Percentiles rank a stretch among this genome's conserved stretches.
phyloP scores from a whole-genome alignment of 2,888 invertebrate genomes.

The Steinernema carpocapsae region DNA sequence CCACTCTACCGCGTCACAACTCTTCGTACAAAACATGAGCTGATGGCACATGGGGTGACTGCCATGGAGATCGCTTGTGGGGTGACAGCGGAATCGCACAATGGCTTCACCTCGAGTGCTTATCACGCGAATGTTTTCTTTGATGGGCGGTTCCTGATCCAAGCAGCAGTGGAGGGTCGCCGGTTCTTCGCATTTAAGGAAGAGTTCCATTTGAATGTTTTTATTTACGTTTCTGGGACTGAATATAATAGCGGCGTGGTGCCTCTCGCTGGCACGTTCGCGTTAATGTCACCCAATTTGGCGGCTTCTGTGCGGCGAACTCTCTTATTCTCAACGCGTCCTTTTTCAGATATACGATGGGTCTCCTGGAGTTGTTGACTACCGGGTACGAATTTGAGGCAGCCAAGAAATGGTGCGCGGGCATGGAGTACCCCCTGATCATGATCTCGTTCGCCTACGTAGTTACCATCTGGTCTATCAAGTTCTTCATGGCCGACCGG shows the following conservation, averaged over 20 bases:
- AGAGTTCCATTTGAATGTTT: not conserved
- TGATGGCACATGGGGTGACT: slow-evolving; percentile 26
- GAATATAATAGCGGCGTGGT: not conserved
- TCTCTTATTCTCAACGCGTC: not conserved
- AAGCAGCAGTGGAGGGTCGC: not conserved
- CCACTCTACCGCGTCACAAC: not conserved
- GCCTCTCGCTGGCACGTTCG: not conserved
- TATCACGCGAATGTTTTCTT: slow-evolving; percentile 12
- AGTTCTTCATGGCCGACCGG: slow-evolving; percentile 69
- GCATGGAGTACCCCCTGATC: slow-evolving; percentile 54
- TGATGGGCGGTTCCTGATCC: slow-evolving; percentile 12
- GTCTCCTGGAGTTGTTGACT: not conserved
- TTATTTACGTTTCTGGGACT: not conserved
- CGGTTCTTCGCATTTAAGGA: slow-evolving; percentile 10
- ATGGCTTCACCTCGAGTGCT: slow-evolving; percentile 6
- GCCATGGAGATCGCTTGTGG: slow-evolving; percentile 15
- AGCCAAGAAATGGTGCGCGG: slow-evolving; percentile 58
- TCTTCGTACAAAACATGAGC: slow-evolving; percentile 3
- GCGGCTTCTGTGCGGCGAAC: not conserved
- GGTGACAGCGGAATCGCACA: slow-evolving; percentile 28
- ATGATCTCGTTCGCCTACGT: slow-evolving; percentile 48
- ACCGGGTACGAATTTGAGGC: slow-evolving; percentile 47
- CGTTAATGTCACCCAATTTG: slow-evolving; percentile 15
- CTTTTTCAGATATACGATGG: slow-evolving; percentile 24
- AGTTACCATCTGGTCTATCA: slow-evolving; percentile 50